Evolutionary conservation across 2,113 vertebrate genomes (phyloP), one percentile per base, ranked within the genome.

Genomic region (Reinhardtius hippoglossoides): DNA sequence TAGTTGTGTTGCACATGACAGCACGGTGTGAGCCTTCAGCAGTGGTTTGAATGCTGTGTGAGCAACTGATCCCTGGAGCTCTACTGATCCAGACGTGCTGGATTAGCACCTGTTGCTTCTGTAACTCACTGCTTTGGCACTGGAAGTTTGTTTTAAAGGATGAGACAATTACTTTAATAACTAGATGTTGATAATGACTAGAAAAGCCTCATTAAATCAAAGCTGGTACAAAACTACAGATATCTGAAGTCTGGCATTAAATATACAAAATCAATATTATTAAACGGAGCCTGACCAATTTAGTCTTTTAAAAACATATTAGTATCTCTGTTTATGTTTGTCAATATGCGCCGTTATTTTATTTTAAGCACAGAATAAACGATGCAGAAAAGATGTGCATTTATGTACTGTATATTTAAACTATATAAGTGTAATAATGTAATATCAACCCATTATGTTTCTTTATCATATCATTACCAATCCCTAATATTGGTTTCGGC

Each of bases 21-120:
- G 13, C 63, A 54, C 56, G n/a, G 73, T 60, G 67, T n/a, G 59
- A 69, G 82, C 73, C 83, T 78, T 57, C 56, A 10, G 57, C 44
- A 14, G 55, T 66, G 66, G 55, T 73, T 21, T 55, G 42, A 70
- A 66, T 66, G 61, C 37, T 61, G 81, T 44, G 67, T 63, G 27
- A 42, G 14, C 64, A 31, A n/a, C 31, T 62, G 42, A 78, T 62
- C 9, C 15, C 7, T 15, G 16, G 26, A 42, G 60, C 48, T 54
- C 16, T 23, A 13, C 20, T 78, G 16, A 68, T 52, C 44, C 21
- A 18, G 20, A 69, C 48, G 10, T 26, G 37, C 56, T 55, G 24
- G 63, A 55, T 83, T 26, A 8, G 35, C 5, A 18, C n/a, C 8
- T 48, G n/a, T 50, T 26, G 70, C 60, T 71, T 66, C 61, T 35